phyloP scores from a whole-genome alignment of 1,140 invertebrate genomes.

The Agraylea sexmaculata region DNA sequence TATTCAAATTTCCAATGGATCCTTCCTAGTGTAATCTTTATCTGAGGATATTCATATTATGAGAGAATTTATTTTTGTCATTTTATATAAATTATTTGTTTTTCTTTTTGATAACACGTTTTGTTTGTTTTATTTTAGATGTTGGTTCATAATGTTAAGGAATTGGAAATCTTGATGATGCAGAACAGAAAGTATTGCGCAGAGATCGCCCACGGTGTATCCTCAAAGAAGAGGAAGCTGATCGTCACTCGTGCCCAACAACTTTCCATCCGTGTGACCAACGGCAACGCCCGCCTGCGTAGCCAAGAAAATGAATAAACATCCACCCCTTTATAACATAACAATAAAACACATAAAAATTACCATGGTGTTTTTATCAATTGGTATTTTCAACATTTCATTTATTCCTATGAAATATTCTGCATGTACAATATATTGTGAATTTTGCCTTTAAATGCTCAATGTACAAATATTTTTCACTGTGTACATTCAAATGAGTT shows the following conservation, averaged over 20 bases:
- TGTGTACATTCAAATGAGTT: no score
- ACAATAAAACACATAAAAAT: no score
- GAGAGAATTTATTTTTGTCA: constrained; percentile 16
- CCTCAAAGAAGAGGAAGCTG: constrained; percentile 88
- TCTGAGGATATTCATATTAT: constrained; percentile 18
- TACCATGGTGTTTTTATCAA: no score
- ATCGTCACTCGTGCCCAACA: constrained; percentile 96
- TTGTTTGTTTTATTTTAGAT: constrained; percentile 45
- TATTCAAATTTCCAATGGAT: constrained; percentile 10
- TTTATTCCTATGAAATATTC: no score
- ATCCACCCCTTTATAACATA: constrained; percentile 22
- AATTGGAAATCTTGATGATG: constrained; percentile 97
- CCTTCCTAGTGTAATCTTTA: constrained; percentile 12
- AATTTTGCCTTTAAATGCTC: background rate
- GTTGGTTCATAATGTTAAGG: constrained; percentile 49
- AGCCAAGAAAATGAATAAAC: constrained; percentile 97
- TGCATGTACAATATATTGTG: background rate
- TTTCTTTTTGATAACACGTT: constrained; percentile 6
- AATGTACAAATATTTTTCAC: background rate
- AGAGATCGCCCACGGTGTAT: constrained; percentile 94
- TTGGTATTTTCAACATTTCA: no score
- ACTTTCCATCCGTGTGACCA: constrained; percentile 89
- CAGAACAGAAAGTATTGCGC: constrained; percentile 95
- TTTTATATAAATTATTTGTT: constrained; percentile 14
- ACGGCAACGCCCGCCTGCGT: constrained; percentile 88